Conservation (phyloP, 2,113 vertebrate genomes). For the Solea solea region DNA sequence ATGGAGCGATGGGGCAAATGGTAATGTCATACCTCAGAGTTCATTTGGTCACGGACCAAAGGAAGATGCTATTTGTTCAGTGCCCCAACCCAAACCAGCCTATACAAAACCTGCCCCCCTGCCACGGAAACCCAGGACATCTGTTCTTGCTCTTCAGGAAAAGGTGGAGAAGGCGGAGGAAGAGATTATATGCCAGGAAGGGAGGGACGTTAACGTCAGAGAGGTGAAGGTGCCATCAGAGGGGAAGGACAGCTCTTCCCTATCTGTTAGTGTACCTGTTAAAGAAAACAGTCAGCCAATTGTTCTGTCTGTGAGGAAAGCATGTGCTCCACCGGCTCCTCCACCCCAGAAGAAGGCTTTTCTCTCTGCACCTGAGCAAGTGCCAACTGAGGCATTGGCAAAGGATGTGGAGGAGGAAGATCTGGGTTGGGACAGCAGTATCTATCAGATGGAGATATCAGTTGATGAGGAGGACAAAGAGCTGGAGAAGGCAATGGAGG, state of each 20-base stretch:
- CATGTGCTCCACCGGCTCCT: conserved; percentile 53
- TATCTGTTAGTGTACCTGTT: conserved; percentile 53
- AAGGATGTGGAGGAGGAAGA: conserved; percentile 56
- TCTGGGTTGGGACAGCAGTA: conserved; percentile 41
- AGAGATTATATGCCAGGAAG: conserved; percentile 74
- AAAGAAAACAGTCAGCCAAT: conserved; percentile 13
- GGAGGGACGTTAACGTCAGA: conserved; percentile 53
- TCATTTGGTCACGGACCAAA: conserved; percentile 12
- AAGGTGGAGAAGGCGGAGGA: conserved; percentile 82
- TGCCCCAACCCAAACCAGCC: conserved; percentile 61
- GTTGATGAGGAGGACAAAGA: conserved; percentile 54
- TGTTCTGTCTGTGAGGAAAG: conserved; percentile 38
- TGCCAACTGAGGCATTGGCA: conserved; percentile 12
- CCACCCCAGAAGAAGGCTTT: conserved; percentile 69
- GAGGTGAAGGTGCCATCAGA: conserved; percentile 55
- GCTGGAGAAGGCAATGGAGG: conserved; percentile 23
- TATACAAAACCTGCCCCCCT: conserved; percentile 80
- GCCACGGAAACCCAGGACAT: conserved; percentile 82
- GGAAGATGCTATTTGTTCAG: conserved; percentile 61
- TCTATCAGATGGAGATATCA: conserved; percentile 51
- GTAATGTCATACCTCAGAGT: conserved; percentile 4
- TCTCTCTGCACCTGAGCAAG: conserved; percentile 46
- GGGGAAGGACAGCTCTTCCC: conserved; percentile 57
- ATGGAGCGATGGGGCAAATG: conserved; percentile 29
- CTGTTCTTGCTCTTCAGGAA: conserved; percentile 82